Conservation (phyloP, 1,140 invertebrate genomes). For the Drusus annulatus region DNA sequence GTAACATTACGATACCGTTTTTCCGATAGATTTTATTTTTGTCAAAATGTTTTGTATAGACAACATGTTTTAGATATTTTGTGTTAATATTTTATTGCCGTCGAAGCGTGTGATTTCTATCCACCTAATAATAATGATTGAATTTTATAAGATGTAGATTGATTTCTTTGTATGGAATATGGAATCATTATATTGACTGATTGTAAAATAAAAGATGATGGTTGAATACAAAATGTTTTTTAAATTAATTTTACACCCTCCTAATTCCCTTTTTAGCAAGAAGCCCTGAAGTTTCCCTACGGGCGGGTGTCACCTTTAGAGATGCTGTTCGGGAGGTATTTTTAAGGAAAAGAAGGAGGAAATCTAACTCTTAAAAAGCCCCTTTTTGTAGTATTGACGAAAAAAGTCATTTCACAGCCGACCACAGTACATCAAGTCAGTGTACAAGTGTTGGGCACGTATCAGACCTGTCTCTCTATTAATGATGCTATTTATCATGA, state of each 20-base stretch:
- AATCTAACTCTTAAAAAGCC: too few species aligned
- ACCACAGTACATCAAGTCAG: too few species aligned
- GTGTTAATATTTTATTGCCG: conserved; percentile 37
- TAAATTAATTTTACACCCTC: neutral
- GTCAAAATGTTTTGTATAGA: conserved; percentile 8
- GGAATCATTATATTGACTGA: conserved; percentile 59
- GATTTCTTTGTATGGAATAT: conserved; percentile 53
- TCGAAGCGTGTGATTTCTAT: conserved; percentile 49
- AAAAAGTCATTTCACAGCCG: too few species aligned
- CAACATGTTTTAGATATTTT: conserved; percentile 26
- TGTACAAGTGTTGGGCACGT: too few species aligned
- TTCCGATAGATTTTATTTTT: neutral
- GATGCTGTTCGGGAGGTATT: too few species aligned
- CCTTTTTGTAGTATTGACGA: too few species aligned
- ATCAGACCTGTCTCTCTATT: too few species aligned
- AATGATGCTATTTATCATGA: too few species aligned
- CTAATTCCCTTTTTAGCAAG: neutral
- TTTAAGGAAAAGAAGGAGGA: too few species aligned
- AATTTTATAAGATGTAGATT: conserved; percentile 42
- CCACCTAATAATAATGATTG: conserved; percentile 49
- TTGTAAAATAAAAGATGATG: conserved; percentile 57
- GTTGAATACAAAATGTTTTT: conserved; percentile 47
- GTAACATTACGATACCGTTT: neutral
- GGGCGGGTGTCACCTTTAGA: too few species aligned
- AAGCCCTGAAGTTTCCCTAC: too few species aligned